phyloP scores from a whole-genome alignment of 2,888 invertebrate genomes.

The Meteorus colon region DNA sequence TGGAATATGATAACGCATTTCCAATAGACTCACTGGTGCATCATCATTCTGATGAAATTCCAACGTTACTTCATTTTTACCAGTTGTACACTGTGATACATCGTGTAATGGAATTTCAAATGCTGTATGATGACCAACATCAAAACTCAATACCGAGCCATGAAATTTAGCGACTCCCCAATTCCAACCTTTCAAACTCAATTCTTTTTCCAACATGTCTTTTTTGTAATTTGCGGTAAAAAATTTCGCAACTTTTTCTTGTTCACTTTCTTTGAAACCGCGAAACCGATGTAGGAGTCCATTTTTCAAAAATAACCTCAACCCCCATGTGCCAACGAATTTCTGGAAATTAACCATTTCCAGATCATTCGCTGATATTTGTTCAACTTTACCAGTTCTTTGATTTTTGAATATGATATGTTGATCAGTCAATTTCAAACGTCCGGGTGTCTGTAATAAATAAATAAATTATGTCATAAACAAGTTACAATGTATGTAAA shows the following conservation, averaged over 20 bases:
- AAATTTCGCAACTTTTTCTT: slow-evolving; percentile 94
- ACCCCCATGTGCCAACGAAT: slow-evolving; percentile 91
- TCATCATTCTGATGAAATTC: slow-evolving; percentile 99
- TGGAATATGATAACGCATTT: slow-evolving; percentile 98
- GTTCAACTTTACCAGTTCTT: slow-evolving; percentile 97
- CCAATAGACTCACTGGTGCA: slow-evolving; percentile 96
- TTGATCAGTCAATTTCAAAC: slow-evolving; percentile 93
- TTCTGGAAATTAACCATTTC: slow-evolving; percentile 94
- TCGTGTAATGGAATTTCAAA: slow-evolving; percentile 97
- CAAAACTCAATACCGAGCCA: slow-evolving; percentile 89
- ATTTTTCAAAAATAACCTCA: slow-evolving; percentile 91
- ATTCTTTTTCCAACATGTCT: slow-evolving; percentile 92
- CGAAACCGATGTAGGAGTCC: slow-evolving; percentile 93
- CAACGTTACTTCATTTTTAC: slow-evolving; percentile 98
- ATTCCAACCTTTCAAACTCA: slow-evolving; percentile 98
- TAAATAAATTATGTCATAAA: slow-evolving; percentile 19
- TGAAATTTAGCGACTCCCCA: slow-evolving; percentile 98
- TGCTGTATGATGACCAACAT: slow-evolving; percentile 87
- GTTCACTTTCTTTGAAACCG: slow-evolving; percentile 95
- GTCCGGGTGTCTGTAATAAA: slow-evolving; percentile 86
- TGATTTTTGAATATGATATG: slow-evolving; percentile 94
- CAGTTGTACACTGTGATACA: slow-evolving; percentile 96
- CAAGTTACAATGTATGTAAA: slow-evolving; percentile 7
- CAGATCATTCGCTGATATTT: slow-evolving; percentile 88
- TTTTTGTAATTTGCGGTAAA: slow-evolving; percentile 88